Base-by-base conservation (phyloP, 2,888 invertebrate species). In the Drosophila macrospina region DNA sequence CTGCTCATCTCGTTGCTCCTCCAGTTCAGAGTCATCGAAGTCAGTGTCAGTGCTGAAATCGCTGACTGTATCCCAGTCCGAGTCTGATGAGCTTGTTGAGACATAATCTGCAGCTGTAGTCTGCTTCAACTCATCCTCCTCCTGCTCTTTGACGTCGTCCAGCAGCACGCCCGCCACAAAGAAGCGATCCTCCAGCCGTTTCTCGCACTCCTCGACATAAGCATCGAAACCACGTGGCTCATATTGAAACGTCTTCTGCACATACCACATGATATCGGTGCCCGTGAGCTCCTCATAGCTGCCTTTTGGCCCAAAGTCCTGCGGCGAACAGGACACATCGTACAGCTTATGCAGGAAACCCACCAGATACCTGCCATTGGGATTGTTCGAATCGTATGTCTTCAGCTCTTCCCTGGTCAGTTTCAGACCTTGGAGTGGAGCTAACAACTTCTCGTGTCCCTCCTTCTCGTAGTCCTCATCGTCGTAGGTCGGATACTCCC, bases 291-390 rank as follows among this genome's bases (percentile, higher is more conserved):
- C 0, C 4, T 48, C 42, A 10, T 57, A 63, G 1, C 0, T 24
- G 1, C 83, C 72, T 0, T 44, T 41, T 0, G 84, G 86, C 0
- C 84, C 88, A 28, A 85, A 85, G 5, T 80, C 72, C 0, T 62
- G 4, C 0, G 65, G 16, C 0, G 54, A 59, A 24, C 32, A 26
- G 0, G 84, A 83, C 0, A 85, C 84, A 47, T 85, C 84, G 3
- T 72, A 85, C 11, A 85, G 4, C 0, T 20, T 20, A 3, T 56
- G 61, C 1, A 37, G 0, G 0, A 85, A n/a, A 0, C 74, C 70
- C 3, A 85, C 24, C 42, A 88, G 26, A 30, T 59, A 74, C 0
- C 6, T 34, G 0, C 60, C 26, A 0, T 73, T 37, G 1, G 16
- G 0, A 20, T 69, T 68, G 0, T 47, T 8, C 0, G 51, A 42